Evolutionary conservation across 1,140 invertebrate species (phyloP), one percentile per base, ranked within the genome.

Genomic region (Sitobion miscanthi): DNA sequence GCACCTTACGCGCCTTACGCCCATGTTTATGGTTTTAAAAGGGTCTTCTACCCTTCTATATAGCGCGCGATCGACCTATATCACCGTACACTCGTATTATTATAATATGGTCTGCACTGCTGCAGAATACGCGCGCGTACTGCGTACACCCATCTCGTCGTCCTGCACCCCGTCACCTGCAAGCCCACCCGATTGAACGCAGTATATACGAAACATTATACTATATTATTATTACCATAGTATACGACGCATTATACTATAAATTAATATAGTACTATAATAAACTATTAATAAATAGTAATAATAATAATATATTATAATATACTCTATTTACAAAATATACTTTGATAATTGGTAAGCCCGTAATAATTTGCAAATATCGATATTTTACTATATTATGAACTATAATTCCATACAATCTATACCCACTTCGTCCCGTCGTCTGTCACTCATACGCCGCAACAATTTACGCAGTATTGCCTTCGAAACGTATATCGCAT

Each of bases 1-100:
- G 87, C n/a, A 42, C 83, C 42, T 42, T 42, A 42, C 42, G 87
- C n/a, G 83, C 83, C 42, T 57, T 90, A 90, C 57, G 89, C 54
- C 89, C 54, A n/a, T 69, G 89, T 90, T 90, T 62, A 25, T 38
- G 57, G 38, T 45, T 69, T 90, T 35, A 38, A 54, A 89, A 57
- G 86, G 86, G 17, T 87, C 45, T 86, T 85, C 83, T 42, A 21
- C 83, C 38, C 83, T 38, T 45, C 42, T 83, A 35, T 42, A 42
- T 42, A 42, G 20, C 77, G 2, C 35, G 17, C 20, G 2, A 23
- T 69, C 62, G 77, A 42, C 83, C 83, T 42, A 85, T 85, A 85
- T 85, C 62, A 69, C 62, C 62, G 30, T 69, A 69, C 5, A 69
- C 30, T 69, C 62, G 23, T 69, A 69, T 69, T 69, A 69, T 69